Conservation (phyloP, 1,140 invertebrate genomes). For the Odontomachus brunneus region DNA sequence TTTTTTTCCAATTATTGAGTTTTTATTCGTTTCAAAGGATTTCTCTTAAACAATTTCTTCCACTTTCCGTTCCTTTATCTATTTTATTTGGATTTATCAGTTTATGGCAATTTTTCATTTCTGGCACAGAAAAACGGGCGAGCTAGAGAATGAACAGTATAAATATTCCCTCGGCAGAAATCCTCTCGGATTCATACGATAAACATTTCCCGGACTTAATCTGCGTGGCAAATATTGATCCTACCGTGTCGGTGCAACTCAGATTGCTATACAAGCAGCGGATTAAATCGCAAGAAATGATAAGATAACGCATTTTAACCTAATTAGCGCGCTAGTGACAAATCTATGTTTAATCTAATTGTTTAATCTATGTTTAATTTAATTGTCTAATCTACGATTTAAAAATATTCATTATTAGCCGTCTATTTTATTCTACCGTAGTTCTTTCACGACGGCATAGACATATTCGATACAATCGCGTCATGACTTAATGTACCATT, state of each 20-base stretch:
- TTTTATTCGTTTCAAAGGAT: neutral
- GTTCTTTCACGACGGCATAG: neutral
- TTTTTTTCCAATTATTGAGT: neutral
- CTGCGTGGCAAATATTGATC: constrained; percentile 51
- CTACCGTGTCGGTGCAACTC: constrained; percentile 23
- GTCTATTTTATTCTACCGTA: neutral
- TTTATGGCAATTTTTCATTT: neutral
- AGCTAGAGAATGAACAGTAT: constrained; percentile 2
- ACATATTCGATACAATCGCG: neutral
- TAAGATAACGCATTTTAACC: constrained; percentile 52
- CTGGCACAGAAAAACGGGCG: neutral
- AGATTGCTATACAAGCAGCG: constrained; percentile 23
- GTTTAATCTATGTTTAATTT: too few relatives aligned
- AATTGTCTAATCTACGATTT: too few relatives aligned
- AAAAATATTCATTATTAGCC: neutral
- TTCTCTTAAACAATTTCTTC: neutral
- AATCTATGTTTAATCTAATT: neutral
- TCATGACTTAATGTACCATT: neutral
- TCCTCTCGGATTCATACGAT: constrained; percentile 32
- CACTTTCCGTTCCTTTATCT: neutral
- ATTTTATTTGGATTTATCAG: neutral
- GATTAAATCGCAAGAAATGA: constrained; percentile 37
- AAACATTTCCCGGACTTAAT: constrained; percentile 53
- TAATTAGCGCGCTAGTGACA: constrained; percentile 34
- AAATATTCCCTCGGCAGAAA: constrained; percentile 23